These are phyloP conservation scores for Agriopis marginaria DNA, from an alignment of 2,888 invertebrate genomes.

Conservation along the genomic window DNA sequence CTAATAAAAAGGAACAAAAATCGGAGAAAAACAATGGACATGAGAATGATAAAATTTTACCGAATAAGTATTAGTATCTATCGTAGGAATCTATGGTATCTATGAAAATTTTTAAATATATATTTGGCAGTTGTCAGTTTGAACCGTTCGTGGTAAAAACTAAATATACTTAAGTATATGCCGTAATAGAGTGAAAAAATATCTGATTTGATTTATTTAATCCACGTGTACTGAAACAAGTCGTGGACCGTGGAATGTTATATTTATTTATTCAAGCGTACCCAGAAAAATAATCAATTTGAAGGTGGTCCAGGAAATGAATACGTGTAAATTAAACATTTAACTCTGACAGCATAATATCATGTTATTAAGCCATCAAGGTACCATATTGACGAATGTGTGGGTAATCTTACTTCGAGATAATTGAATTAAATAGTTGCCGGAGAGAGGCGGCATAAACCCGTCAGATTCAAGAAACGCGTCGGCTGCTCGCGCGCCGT, in stretches of 20 bases:
- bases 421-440: constrained; percentile 69
- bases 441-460: constrained; percentile 56
- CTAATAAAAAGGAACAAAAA: no score
- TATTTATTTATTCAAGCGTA: constrained; percentile 17
- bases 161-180: no score
- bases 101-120: no score
- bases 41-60: no score
- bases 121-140: no score
- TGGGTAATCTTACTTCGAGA: constrained; percentile 58
- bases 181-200: background rate
- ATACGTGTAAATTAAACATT: constrained; percentile 36
- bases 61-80: no score
- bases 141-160: no score
- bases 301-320: constrained; percentile 40
- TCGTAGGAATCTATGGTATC: no score
- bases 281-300: constrained; percentile 23
- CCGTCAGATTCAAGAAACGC: constrained; percentile 52
- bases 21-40: no score
- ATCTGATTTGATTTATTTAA: background rate
- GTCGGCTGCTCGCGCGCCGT: constrained; percentile 47
- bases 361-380: constrained; percentile 39
- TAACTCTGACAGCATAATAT: constrained; percentile 37
- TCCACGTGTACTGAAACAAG: background rate
- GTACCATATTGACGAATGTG: constrained; percentile 57
- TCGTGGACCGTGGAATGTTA: background rate